Base-by-base conservation (phyloP, 2,113 vertebrate species). In the Hirundichthys speculiger region DNA sequence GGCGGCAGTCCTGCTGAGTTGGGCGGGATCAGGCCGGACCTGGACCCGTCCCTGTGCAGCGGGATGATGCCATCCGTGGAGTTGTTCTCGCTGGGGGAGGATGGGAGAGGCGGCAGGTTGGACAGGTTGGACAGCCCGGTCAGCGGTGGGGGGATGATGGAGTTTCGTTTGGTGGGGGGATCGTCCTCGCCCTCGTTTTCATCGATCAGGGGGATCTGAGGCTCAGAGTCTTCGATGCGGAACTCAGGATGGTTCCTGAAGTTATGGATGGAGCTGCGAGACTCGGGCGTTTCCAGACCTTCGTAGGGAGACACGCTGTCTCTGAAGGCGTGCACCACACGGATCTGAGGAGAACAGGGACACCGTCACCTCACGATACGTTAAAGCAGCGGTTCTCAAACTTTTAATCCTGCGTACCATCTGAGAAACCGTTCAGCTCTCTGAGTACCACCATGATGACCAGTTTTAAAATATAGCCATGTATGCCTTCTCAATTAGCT, bases 241-340 rank as follows among this genome's bases (percentile, higher is more conserved):
- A 99, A 99, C 91, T 99, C 97, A 1, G 96, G 96, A 89, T 96
- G 95, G 39, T 76, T 96, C 96, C 97, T 98, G 93, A 99, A 99
- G 91, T 98, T 99, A 93, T 99, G 98, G 89, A 99, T 99, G 52
- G 98, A 99, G 91, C 94, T 99, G 92, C 96, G 94, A 41, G 96
- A 94, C 91, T 98, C 95, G 0, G 96, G 94, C 46, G 96, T 98
- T 90, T 98, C 95, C 74, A 98, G 90, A 72, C 96, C 96, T 90
- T 98, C 95, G 2, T 97, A 98, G 1, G 91, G 92, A 40, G 91
- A 92, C 86, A 98, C 90, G 75, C 93, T 94, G 91, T 97, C 96
- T 85, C 96, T 95, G 95, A 99, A 99, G 77, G 98, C 98, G 83
- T 99, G 98, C 89, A 99, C 96, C 84, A 99, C 97, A 88, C 96